Base-by-base conservation (phyloP, 64 coral and sea anemone species). In the Trachythela sp. region DNA sequence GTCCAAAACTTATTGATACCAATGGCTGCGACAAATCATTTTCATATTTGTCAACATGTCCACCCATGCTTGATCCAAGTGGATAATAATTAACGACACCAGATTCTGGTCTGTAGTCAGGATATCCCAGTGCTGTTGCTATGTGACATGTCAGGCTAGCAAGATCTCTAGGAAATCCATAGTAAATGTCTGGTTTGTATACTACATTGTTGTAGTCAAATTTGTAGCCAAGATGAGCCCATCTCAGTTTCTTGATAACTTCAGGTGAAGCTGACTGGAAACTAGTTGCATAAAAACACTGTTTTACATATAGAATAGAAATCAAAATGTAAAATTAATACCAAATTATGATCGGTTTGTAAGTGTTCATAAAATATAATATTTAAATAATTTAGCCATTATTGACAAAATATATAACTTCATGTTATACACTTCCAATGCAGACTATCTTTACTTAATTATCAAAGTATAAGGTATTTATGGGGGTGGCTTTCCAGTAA, bases 11-110 rank as follows among this genome's bases (percentile, higher is more conserved):
- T 75, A 99, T 84, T 45, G 95, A 98, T 26, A 98, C 86, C 35
- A 98, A 83, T 22, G 95, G 95, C 95, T 93, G 94, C 1, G 95
- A 94, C 0, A 98, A 87, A 75, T 98, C 95, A 0, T 92, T 86
- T 70, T 98, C 95, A 94, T 94, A 94, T 34, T 98, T 93, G 54
- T 98, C 95, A 26, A 93, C 94, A 49, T 98, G 95, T 14, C 95
- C 95, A 59, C 95, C 95, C 95, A 98, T 98, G 24, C 93, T 92
- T 33, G 85, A 85, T 27, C 95, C 91, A 27, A 94, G 88, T 17
- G 95, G 95, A 56, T 98, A 98, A 83, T 94, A 98, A 76, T 98
- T 98, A n/a, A 98, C 84, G 91, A 98, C 94, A 39, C 89, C 95
- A 86, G 95, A 91, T 93, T 98, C 95, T 92, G 95, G 93, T 83